Conservation (phyloP, 2,888 invertebrate genomes). For the Synanthedon tipuliformis region DNA sequence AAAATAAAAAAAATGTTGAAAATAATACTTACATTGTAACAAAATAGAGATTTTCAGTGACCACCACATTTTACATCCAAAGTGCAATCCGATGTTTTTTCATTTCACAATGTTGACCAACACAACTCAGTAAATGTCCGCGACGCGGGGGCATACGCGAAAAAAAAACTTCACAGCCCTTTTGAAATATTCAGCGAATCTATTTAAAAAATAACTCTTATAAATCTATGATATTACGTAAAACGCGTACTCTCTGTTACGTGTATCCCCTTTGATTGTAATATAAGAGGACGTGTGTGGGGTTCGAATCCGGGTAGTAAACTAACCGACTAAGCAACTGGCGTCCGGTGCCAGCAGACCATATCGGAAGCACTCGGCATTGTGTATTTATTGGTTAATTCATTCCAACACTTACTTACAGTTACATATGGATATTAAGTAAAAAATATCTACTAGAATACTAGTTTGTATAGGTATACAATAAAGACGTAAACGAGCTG, state of each 20-base stretch:
- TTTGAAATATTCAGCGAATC: background rate
- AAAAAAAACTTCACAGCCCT: background rate
- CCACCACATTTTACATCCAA: slow-evolving; percentile 35
- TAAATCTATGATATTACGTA: background rate
- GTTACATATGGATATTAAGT: background rate
- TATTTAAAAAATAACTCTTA: background rate
- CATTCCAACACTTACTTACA: slow-evolving; percentile 28
- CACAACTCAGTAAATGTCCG: background rate
- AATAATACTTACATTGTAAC: slow-evolving; percentile 39
- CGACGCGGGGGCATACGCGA: background rate
- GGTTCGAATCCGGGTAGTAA: slow-evolving; percentile 50
- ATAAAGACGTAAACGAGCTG: background rate
- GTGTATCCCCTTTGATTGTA: background rate
- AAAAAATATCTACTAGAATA: background rate
- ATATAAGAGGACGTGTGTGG: slow-evolving; percentile 42
- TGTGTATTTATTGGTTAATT: slow-evolving; percentile 49
- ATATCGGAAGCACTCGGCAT: slow-evolving; percentile 54
- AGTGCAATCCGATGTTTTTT: slow-evolving; percentile 1
- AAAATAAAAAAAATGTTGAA: too few species aligned
- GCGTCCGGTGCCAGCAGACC: slow-evolving; percentile 49
- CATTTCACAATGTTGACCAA: background rate
- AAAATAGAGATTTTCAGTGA: slow-evolving; percentile 37
- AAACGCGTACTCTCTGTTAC: background rate
- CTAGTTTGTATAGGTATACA: background rate
- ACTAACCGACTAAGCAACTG: slow-evolving; percentile 61